Evolutionary conservation across 2,797 vertebrate genomes (phyloP).

Genomic region (Denticeps clupeoides): DNA sequence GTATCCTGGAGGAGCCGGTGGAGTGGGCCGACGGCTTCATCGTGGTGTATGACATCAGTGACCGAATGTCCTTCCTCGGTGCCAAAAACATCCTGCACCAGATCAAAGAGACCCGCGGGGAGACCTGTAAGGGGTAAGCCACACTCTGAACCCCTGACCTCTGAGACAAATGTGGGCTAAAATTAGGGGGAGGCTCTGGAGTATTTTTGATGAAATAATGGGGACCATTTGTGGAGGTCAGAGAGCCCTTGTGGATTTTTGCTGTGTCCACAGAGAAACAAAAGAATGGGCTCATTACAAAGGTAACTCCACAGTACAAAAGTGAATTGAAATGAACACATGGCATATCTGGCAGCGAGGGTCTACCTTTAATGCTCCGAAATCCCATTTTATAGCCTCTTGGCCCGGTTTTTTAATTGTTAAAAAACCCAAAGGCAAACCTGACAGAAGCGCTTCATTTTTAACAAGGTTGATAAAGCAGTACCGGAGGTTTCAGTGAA

Average conservation of each 20-base stretch:
- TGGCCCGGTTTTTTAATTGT: neutral
- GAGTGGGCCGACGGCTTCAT: constrained; percentile 65
- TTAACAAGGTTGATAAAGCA: neutral
- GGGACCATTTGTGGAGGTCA: constrained; percentile 28
- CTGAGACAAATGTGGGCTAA: constrained; percentile 15
- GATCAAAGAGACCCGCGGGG: constrained; percentile 51
- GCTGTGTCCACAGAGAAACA: neutral
- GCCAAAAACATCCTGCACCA: constrained; percentile 56
- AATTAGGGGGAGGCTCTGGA: neutral
- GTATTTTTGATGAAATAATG: constrained; percentile 37
- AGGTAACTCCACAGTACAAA: neutral
- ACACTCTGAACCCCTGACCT: constrained; percentile 14
- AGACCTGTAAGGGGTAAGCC: constrained; percentile 61
- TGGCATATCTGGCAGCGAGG: neutral
- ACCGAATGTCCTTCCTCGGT: constrained; percentile 54
- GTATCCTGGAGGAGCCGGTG: constrained; percentile 58
- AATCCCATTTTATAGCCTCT: no score
- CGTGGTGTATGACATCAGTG: constrained; percentile 66
- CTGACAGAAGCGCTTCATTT: neutral
- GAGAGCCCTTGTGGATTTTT: neutral
- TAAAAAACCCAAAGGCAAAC: neutral
- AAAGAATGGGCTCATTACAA: constrained; percentile 8
- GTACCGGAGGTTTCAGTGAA: constrained; percentile 16
- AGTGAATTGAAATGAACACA: neutral
- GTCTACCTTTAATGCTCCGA: no score